These are phyloP conservation scores for Drosophila conformis DNA, from an alignment of 2,888 invertebrate species.

Conservation along the genomic window DNA sequence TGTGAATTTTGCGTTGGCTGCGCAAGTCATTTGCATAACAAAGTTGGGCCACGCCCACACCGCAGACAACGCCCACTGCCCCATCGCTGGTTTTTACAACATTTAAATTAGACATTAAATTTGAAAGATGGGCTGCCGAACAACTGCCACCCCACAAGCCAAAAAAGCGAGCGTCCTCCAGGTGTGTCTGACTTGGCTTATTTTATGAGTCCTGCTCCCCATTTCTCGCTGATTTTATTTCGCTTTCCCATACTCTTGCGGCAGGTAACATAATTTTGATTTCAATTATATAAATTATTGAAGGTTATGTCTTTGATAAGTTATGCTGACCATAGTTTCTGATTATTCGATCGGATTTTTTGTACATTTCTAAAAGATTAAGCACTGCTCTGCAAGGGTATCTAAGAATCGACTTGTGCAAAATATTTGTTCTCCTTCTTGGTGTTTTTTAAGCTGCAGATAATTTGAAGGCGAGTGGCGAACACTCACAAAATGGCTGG, in stretches of 20 bases:
- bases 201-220: constrained; percentile 35
- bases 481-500: constrained; percentile 21
- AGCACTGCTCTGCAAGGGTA: not conserved
- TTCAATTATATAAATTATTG: not conserved
- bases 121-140: constrained; percentile 76
- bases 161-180: not conserved
- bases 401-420: not conserved
- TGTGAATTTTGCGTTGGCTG: constrained; percentile 65
- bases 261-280: not conserved
- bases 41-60: constrained; percentile 61
- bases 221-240: constrained; percentile 20
- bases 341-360: not conserved
- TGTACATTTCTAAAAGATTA: not conserved
- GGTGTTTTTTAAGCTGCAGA: constrained; percentile 63
- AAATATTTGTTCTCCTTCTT: not conserved
- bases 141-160: constrained; percentile 45
- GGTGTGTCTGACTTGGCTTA: constrained; percentile 29
- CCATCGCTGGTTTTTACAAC: constrained; percentile 69
- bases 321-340: not conserved
- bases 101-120: constrained; percentile 80
- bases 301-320: too few species aligned
- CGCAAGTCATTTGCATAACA: constrained; percentile 77
- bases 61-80: constrained; percentile 13
- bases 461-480: constrained; percentile 53
- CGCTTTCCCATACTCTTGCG: not conserved